A percentile compares a stretch with the other conserved stretches of the same genome.
These are phyloP conservation scores for sheep (Ovis aries) DNA, from an alignment of 2,113 vertebrate genomes.

Conservation along the genomic window ARS-UI_Ramb_v3.0 NC_056055.1:192466501-192467000, in stretches of 20 bases:
- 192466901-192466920: not conserved
- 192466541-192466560: slow-evolving; percentile 39
- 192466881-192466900: not conserved
- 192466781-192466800: not conserved
- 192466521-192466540: not conserved
- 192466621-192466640: not conserved
- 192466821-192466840: not conserved
- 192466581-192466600: not conserved
- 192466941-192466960: not conserved
- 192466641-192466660: not conserved
- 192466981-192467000: not conserved
- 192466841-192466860: not conserved
- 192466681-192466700: not conserved
- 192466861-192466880: not conserved
- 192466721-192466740: not conserved
- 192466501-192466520: not conserved
- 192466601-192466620: not conserved
- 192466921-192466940: not conserved
- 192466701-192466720: not conserved
- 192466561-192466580: not conserved
- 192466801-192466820: not conserved
- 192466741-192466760: not conserved
- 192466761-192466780: not conserved
- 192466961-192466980: not conserved
- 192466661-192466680: not conserved